Conservation (phyloP, 2,113 vertebrate genomes). For the Oncorhynchus mykiss region DNA sequence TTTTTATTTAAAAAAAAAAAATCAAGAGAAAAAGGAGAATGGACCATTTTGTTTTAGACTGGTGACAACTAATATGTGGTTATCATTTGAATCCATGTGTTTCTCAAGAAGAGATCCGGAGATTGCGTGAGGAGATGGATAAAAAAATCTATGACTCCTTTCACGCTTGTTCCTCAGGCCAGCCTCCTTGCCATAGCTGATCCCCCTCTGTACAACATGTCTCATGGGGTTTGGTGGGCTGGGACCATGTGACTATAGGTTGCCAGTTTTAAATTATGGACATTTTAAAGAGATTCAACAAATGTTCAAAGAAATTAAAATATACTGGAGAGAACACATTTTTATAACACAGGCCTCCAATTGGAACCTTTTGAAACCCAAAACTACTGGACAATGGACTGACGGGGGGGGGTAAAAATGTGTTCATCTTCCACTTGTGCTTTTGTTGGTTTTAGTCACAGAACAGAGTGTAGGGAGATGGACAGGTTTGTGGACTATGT, state of each 20-base stretch:
- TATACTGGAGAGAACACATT: background rate
- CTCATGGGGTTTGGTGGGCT: background rate
- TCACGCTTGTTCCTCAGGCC: background rate
- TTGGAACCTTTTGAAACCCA: background rate
- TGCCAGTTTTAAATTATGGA: background rate
- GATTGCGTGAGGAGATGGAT: background rate
- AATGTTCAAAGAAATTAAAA: background rate
- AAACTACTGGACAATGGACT: background rate
- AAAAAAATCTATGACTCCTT: background rate
- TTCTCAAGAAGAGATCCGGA: background rate
- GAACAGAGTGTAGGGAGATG: background rate
- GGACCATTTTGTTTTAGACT: background rate
- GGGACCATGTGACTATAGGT: background rate
- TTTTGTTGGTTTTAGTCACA: background rate
- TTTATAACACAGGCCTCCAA: background rate
- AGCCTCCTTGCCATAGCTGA: background rate
- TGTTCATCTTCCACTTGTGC: background rate
- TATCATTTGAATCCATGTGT: background rate
- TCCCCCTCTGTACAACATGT: too few relatives aligned
- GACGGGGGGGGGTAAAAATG: background rate
- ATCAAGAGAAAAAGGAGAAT: background rate
- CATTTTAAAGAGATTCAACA: background rate
- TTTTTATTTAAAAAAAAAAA: slow-evolving; percentile 28
- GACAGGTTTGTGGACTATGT: background rate
- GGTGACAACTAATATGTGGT: background rate